Conservation (phyloP, 1,140 invertebrate genomes). For the Diorhabda carinulata region DNA sequence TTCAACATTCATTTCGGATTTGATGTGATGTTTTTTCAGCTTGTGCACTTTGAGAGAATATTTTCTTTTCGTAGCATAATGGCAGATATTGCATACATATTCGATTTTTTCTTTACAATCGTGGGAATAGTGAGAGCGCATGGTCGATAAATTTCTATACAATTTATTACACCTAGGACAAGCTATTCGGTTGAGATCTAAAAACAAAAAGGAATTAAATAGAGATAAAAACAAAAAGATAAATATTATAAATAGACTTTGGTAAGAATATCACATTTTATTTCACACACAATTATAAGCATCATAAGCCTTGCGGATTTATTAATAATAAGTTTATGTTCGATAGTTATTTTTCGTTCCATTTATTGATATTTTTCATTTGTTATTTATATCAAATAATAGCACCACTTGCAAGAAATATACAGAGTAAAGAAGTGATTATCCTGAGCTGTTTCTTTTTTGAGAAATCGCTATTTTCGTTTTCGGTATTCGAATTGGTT, state of each 20-base stretch:
- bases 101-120: slow-evolving; percentile 21
- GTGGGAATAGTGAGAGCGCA: slow-evolving; percentile 25
- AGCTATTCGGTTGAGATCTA: background rate
- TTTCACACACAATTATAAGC: slow-evolving; percentile 5
- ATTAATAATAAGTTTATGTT: background rate
- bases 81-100: slow-evolving; percentile 46
- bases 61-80: slow-evolving; percentile 60
- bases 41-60: slow-evolving; percentile 59
- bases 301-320: background rate
- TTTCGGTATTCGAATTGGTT: too few relatives aligned
- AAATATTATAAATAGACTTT: too few relatives aligned
- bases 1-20: background rate
- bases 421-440: too few relatives aligned
- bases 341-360: too few relatives aligned
- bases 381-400: too few relatives aligned
- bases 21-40: slow-evolving; percentile 51
- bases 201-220: slow-evolving; percentile 11
- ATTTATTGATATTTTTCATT: too few relatives aligned
- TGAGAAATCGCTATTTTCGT: too few relatives aligned
- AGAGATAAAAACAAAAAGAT: background rate
- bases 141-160: slow-evolving; percentile 25
- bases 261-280: background rate
- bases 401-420: too few relatives aligned
- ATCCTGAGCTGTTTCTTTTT: too few relatives aligned
- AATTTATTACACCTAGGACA: slow-evolving; percentile 30